phyloP scores from a whole-genome alignment of 1,140 invertebrate species.

The Schmidtea mediterranea region DNA sequence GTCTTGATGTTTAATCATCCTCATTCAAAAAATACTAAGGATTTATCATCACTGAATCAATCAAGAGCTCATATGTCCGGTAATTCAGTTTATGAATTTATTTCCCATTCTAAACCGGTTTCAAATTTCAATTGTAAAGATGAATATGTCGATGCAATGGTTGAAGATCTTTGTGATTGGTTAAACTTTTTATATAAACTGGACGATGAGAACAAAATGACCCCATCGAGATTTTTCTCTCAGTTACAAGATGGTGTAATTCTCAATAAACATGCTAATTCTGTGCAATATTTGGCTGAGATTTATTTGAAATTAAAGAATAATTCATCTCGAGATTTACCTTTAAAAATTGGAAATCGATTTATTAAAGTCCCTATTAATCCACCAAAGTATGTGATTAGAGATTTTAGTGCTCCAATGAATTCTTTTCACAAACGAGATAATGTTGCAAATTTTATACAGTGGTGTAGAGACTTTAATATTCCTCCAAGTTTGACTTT shows the following conservation, averaged over 20 bases:
- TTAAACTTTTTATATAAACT: constrained; percentile 33
- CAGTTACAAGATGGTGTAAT: constrained; percentile 66
- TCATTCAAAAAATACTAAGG: too few species aligned
- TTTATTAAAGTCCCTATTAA: neutral
- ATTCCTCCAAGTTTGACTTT: constrained; percentile 70
- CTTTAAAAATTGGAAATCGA: neutral
- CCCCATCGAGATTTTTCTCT: constrained; percentile 45
- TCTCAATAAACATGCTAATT: constrained; percentile 70
- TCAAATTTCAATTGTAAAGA: neutral
- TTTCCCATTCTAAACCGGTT: too few species aligned
- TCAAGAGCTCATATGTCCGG: too few species aligned
- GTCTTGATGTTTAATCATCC: too few species aligned
- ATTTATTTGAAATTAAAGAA: constrained; percentile 10
- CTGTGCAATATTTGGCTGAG: constrained; percentile 34
- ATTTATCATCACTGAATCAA: too few species aligned
- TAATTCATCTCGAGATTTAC: too few species aligned
- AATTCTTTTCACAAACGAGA: constrained; percentile 84
- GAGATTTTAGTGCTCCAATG: constrained; percentile 9
- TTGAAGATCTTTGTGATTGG: constrained; percentile 81
- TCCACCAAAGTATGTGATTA: neutral
- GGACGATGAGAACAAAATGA: constrained; percentile 15
- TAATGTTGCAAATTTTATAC: constrained; percentile 84
- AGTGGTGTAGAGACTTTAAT: constrained; percentile 48
- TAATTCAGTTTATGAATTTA: too few species aligned
- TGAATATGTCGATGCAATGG: constrained; percentile 4